Percentiles rank a stretch among this genome's conserved stretches.
Conservation (phyloP, 2,797 vertebrate species). For the Dicrostonyx torquatus region DNA sequence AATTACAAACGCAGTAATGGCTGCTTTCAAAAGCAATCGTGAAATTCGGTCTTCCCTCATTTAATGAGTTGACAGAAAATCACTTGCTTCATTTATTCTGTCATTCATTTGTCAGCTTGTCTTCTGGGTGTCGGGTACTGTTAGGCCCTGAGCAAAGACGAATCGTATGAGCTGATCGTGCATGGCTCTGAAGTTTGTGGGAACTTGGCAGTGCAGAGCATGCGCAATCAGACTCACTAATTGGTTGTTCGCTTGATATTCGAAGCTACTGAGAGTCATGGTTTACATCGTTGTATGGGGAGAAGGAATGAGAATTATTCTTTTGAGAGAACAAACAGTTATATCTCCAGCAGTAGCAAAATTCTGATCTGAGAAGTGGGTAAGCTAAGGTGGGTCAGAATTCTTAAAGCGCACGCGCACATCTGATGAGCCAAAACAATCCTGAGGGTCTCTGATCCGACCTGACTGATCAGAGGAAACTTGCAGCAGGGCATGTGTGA, state of each 20-base stretch:
- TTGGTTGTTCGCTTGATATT: neutral
- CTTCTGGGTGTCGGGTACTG: neutral
- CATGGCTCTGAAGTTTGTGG: neutral
- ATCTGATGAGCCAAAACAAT: neutral
- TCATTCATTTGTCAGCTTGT: neutral
- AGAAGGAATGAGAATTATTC: neutral
- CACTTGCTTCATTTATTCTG: neutral
- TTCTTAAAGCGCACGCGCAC: neutral
- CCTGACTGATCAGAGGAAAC: neutral
- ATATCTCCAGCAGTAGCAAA: neutral
- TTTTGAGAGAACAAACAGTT: neutral
- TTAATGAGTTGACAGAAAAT: neutral
- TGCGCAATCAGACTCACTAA: neutral
- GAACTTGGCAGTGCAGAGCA: neutral
- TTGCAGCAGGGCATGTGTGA: neutral
- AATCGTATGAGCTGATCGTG: neutral
- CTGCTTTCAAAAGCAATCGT: conserved; percentile 43
- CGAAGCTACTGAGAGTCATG: neutral
- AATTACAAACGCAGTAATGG: neutral
- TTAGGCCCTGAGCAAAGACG: neutral
- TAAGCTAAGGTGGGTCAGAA: neutral
- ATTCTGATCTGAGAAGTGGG: neutral
- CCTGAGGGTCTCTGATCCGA: neutral
- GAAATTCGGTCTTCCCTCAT: neutral
- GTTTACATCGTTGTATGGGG: neutral